Base-by-base conservation (phyloP, 2,888 invertebrate species). In the Coleophora deauratella region DNA sequence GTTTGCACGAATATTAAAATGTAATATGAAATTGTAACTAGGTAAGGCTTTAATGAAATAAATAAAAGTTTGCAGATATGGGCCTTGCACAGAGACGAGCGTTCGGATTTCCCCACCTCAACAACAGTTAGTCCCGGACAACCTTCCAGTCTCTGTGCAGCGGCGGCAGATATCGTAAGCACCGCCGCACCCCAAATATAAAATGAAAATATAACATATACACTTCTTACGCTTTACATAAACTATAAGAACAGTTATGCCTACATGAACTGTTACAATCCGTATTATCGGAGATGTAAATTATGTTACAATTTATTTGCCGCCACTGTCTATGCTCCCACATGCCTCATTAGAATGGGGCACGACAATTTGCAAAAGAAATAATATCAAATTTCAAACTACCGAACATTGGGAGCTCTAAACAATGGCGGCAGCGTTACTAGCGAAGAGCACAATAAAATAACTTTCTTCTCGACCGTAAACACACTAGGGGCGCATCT, bases 241-340 rank as follows among this genome's bases (percentile, higher is more conserved):
- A 81, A 81, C 82, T 82, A 79, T 74, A 69, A 68, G 73, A 81
- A 81, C 81, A 79, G 76, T 81, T 80, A 80, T 66, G 66, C 66
- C 77, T 80, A 79, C 67, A 78, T 72, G 73, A 82, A 79, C 74
- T 67, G 69, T 72, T 66, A 62, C 61, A 66, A 71, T 71, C 63
- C 75, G 73, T 67, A 70, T 53, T 53, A 21, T 21, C 53, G 68
- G 66, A 66, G 62, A 57, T 70, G 73, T 72, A 71, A 74, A 74
- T 74, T 77, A 78, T 75, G 66, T 72, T 76, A 77, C 73, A 78
- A 67, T 59, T 53, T 54, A 50, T 41, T 38, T 50, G 51, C 54
- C 46, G 51, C 43, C 56, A 50, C 58, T 55, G 53, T 56, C 49
- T 45, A 47, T 43, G 43, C 38, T 21, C 33, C 21, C 33, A 12